Percentiles rank a stretch among this genome's conserved stretches.
Evolutionary conservation across 2,113 vertebrate genomes (phyloP).

Genomic region (Pelusios castaneus): DNA sequence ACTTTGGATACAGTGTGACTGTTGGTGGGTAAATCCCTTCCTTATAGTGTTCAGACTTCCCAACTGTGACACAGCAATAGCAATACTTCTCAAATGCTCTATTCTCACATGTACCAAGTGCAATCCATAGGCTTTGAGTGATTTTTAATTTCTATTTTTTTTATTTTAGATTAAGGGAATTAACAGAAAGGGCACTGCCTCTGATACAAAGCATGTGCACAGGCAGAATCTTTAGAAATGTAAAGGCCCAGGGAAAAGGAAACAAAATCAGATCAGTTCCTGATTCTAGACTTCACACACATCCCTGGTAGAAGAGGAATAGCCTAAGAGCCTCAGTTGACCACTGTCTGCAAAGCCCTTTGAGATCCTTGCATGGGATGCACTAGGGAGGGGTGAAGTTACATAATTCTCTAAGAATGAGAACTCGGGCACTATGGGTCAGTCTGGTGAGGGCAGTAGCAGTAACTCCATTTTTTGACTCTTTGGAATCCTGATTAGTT

Average conservation of each 20-base stretch:
- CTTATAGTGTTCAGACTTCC: no score
- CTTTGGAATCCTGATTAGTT: no score
- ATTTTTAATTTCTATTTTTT: not conserved
- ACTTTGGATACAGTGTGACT: no score
- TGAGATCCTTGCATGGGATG: not conserved
- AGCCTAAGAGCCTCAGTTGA: not conserved
- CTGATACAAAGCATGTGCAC: not conserved
- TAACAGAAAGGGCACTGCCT: no score
- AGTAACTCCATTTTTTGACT: not conserved
- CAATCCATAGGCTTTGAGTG: not conserved
- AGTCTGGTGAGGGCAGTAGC: not conserved
- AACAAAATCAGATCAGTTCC: not conserved
- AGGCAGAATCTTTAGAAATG: not conserved
- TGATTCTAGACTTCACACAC: not conserved
- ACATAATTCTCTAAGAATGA: not conserved
- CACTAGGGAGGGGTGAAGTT: not conserved
- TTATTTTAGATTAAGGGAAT: constrained; percentile 30
- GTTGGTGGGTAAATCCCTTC: no score
- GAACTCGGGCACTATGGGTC: no score
- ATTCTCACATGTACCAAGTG: not conserved
- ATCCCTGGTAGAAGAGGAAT: not conserved
- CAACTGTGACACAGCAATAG: no score
- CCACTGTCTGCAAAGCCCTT: not conserved
- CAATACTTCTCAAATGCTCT: no score
- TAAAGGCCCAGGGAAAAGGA: accelerated